Percentiles rank a stretch among this genome's conserved stretches.
Conservation (phyloP, 2,888 invertebrate species). For the Drymonia ruficornis region DNA sequence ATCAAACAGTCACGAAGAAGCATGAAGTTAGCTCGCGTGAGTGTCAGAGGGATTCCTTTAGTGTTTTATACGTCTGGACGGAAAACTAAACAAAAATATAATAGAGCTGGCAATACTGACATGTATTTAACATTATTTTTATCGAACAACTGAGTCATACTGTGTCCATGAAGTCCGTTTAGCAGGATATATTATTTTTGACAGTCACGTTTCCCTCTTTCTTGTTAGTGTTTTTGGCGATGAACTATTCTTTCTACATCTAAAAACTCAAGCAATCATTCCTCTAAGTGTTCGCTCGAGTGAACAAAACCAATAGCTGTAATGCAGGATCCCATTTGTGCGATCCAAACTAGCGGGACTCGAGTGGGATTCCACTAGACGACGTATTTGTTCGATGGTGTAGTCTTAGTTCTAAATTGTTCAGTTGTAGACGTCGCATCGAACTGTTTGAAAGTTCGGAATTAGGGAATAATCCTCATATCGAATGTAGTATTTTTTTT, state of each 20-base stretch:
- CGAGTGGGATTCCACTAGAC: not conserved
- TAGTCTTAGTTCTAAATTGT: not conserved
- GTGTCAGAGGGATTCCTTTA: not conserved
- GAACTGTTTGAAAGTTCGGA: not conserved
- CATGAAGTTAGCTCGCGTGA: constrained; percentile 5
- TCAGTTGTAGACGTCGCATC: not conserved
- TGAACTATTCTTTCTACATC: too few relatives aligned
- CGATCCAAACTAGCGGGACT: not conserved
- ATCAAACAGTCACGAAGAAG: not conserved
- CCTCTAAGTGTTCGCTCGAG: not conserved
- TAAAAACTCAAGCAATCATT: not conserved
- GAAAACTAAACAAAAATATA: not conserved
- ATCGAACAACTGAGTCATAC: too few relatives aligned
- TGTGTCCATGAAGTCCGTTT: too few relatives aligned
- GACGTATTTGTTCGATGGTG: not conserved
- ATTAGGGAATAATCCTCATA: too few relatives aligned
- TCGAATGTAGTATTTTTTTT: too few relatives aligned
- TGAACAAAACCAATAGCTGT: constrained; percentile 3
- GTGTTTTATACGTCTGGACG: constrained; percentile 1
- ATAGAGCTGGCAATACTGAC: too few relatives aligned
- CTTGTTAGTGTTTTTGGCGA: too few relatives aligned
- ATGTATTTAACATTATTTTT: too few relatives aligned
- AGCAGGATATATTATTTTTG: too few relatives aligned
- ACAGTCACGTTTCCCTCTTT: too few relatives aligned
- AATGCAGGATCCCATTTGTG: not conserved